Evolutionary conservation across 2,888 invertebrate genomes (phyloP), one percentile per base, ranked within the genome.

Genomic region (Eulithis prunata): DNA sequence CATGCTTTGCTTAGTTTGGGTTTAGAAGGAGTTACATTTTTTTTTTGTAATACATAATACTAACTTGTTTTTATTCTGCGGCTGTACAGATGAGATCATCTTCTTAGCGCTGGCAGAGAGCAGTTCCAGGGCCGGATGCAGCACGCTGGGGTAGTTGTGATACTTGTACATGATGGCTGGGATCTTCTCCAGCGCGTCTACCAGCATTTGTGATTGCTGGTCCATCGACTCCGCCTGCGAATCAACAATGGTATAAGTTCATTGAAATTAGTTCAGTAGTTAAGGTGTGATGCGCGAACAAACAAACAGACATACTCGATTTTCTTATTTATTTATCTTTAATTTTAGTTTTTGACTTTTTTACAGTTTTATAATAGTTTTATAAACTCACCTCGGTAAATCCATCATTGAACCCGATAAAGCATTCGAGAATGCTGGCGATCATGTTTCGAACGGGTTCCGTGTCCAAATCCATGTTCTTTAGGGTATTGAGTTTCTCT

Each of bases 121-220:
- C 47, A 97, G 87, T 32, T 83, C 82, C 59, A 83, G 65, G 52
- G 97, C 95, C 12, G 97, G 93, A 78, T 97, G 94, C 57, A 97
- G 96, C 66, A 98, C 95, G 64, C 95, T 94, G 62, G 96, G 96
- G 84, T 97, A 97, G 86, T 97, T 96, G 85, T 96, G 96, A 82
- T 96, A 97, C 43, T 96, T 83, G 68, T 94, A 95, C 64, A 97
- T 85, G 55, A 97, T 92, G n/a, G 94, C 94, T 1, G 96, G 95
- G 70, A 96, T 87, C 82, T 96, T 95, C 28, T 94, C 94, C 74
- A 97, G 84, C 46, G 96, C 92, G 6, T 95, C 95, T 55, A 93
- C 89, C 11, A 95, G 83, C 83, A 96, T 94, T 77, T 94, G 94
- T 64, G 88, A 89, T 66, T 91, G 90, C 68, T 89, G 88, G 68